Evolutionary conservation across 2,113 vertebrate genomes (phyloP).

Genomic region (Zosterops pallidus): DNA sequence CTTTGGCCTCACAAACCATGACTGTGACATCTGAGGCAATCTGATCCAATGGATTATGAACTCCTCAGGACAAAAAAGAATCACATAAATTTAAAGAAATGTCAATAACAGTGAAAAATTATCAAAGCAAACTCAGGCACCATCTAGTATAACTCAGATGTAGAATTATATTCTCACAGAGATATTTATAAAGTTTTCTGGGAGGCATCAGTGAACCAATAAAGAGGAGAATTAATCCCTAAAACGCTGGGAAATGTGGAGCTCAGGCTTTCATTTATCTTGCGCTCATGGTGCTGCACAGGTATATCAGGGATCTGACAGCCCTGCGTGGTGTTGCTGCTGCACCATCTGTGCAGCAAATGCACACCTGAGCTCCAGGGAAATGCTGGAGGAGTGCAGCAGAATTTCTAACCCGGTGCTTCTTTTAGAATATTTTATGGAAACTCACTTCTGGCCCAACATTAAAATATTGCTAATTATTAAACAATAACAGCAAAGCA

Average conservation of each 20-base stretch:
- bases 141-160: background rate
- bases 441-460: conserved; percentile 1
- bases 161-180: conserved; percentile 6
- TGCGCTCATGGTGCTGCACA: conserved; percentile 22
- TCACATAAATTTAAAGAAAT: background rate
- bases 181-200: background rate
- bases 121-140: background rate
- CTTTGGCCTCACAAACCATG: background rate
- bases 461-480: background rate
- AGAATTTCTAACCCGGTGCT: conserved; percentile 48
- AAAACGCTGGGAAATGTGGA: conserved; percentile 54
- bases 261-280: conserved; percentile 55
- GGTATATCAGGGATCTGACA: conserved; percentile 60
- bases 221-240: conserved; percentile 59
- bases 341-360: conserved; percentile 73
- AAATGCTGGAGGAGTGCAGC: conserved; percentile 5
- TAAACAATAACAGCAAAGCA: background rate
- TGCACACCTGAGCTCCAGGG: conserved; percentile 60
- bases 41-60: background rate
- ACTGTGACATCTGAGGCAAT: background rate
- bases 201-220: conserved; percentile 17
- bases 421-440: background rate
- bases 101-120: background rate
- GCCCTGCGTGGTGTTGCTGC: conserved; percentile 59
- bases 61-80: background rate